phyloP scores from a whole-genome alignment of 2,113 vertebrate genomes.

The Pituophis catenifer region DNA sequence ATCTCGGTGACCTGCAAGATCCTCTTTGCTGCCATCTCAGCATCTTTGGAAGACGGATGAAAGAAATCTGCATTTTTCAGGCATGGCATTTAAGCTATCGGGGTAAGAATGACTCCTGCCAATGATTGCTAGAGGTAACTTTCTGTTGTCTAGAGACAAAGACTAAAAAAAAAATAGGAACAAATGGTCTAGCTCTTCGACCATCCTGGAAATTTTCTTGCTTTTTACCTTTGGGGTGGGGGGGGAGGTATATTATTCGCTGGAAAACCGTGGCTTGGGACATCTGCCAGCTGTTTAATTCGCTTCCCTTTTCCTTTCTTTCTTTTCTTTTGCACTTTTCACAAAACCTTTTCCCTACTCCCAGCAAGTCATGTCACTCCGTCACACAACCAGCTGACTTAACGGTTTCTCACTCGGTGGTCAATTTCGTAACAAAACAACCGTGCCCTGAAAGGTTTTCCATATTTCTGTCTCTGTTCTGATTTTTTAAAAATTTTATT shows the following conservation, averaged over 20 bases:
- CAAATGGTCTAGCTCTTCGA: background rate
- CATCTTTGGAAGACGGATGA: background rate
- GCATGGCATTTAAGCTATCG: background rate
- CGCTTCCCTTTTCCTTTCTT: background rate
- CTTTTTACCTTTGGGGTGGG: background rate
- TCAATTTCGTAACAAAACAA: background rate
- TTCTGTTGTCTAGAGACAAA: background rate
- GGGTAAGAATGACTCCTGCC: background rate
- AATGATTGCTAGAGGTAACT: background rate
- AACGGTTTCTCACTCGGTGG: background rate
- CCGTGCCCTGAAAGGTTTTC: background rate
- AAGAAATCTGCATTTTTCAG: background rate
- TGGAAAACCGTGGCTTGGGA: background rate
- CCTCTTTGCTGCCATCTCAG: background rate
- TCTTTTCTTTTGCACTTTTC: constrained; percentile 4
- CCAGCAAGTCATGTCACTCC: background rate
- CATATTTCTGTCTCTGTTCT: background rate
- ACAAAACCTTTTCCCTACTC: background rate
- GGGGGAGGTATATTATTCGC: background rate
- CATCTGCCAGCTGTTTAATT: constrained; percentile 11
- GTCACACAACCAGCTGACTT: too few relatives aligned
- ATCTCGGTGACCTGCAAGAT: background rate
- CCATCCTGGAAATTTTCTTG: background rate
- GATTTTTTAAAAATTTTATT: background rate
- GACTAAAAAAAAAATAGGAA: background rate